These are phyloP conservation scores for Montipora efflorescens DNA, from an alignment of 64 coral and sea anemone species.

Conservation along the genomic window DNA sequence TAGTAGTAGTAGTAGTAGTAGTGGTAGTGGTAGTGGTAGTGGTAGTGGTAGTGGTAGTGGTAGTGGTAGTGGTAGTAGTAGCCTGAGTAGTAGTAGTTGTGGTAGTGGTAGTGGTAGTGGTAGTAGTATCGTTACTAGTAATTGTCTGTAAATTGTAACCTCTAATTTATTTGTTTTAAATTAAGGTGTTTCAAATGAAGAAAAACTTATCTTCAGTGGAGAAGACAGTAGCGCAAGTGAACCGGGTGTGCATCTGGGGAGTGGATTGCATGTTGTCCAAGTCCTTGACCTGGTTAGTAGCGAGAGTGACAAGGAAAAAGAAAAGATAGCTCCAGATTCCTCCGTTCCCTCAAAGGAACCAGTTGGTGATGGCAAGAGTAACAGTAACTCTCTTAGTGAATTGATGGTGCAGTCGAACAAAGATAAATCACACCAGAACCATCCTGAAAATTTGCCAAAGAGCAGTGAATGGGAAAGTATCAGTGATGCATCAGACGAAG, in stretches of 20 bases:
- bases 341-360: not conserved
- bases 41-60: too few relatives aligned
- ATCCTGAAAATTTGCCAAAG: not conserved
- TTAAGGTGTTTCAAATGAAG: not conserved
- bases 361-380: not conserved
- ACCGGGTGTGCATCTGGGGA: not conserved
- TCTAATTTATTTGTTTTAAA: not conserved
- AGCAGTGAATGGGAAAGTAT: not conserved
- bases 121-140: too few relatives aligned
- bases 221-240: slow-evolving; percentile 26
- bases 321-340: not conserved
- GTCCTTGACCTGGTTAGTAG: not conserved
- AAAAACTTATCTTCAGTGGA: slow-evolving; percentile 21
- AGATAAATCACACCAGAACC: not conserved
- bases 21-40: too few relatives aligned
- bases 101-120: too few relatives aligned
- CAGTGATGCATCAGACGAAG: slow-evolving; percentile 34
- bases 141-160: not conserved
- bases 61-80: too few relatives aligned
- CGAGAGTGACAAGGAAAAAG: not conserved
- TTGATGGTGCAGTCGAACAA: not conserved
- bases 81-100: too few relatives aligned
- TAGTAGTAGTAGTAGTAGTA: too few relatives aligned
- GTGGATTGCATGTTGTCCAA: slow-evolving; percentile 32
- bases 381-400: not conserved